Evolutionary conservation across 2,888 invertebrate species (phyloP).

Genomic region (Megamerina dolium): DNA sequence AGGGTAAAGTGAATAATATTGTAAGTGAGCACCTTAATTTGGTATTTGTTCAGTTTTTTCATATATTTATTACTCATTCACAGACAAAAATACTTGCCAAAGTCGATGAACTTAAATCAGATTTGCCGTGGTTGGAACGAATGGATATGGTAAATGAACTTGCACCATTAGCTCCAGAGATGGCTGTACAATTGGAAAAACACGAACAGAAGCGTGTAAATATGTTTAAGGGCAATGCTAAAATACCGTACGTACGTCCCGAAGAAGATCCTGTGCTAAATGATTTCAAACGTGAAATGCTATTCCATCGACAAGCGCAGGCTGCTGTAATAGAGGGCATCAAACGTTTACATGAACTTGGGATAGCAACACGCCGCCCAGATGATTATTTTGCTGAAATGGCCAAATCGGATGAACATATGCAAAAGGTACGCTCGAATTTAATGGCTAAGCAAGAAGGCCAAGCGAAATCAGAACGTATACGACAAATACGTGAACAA

Average conservation of each 20-base stretch:
- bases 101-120: conserved; percentile 62
- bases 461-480: conserved; percentile 82
- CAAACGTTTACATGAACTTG: conserved; percentile 66
- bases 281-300: conserved; percentile 87
- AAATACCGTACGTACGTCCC: conserved; percentile 58
- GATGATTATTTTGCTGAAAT: conserved; percentile 98
- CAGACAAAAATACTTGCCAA: conserved; percentile 58
- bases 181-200: conserved; percentile 69
- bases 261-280: conserved; percentile 75
- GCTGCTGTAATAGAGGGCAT: conserved; percentile 78
- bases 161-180: conserved; percentile 79
- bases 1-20: conserved; percentile 64
- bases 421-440: conserved; percentile 88
- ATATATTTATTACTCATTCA: conserved; percentile 11
- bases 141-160: conserved; percentile 71
- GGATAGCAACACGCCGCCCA: conserved; percentile 75
- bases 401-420: conserved; percentile 95
- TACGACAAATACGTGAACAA: conserved; percentile 81
- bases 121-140: conserved; percentile 79
- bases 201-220: conserved; percentile 66
- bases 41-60: background rate
- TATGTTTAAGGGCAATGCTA: conserved; percentile 63
- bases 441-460: conserved; percentile 77
- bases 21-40: conserved; percentile 51
- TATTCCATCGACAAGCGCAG: conserved; percentile 82